Base-by-base conservation (phyloP, 1,140 invertebrate species). In the Centruroides vittatus region DNA sequence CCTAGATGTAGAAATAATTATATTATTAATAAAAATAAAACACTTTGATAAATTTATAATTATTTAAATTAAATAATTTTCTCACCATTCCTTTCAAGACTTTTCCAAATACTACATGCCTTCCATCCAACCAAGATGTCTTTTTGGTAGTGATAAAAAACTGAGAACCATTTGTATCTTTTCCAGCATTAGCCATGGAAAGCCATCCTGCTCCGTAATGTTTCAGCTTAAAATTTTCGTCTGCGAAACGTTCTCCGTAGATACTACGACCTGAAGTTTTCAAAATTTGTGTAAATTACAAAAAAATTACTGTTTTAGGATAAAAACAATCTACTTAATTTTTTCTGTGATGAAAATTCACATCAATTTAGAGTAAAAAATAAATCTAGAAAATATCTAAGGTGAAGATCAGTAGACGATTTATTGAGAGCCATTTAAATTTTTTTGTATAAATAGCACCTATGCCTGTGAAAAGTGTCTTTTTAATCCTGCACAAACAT, bases 161-260 rank as follows among this genome's bases (percentile, higher is more conserved):
- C 72, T 99, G 95, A 35, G 92, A 96, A 35, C 95, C 95, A 78
- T 98, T 99, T 47, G 95, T 97, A 73, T 98, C 90, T 60, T 77
- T 80, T 74, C 86, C 89, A 74, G 84, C 83, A 77, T 98, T 98
- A 1, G 94, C 94, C 95, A 98, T 98, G 50, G 89, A 92, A 8
- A 98, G 73, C 76, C 92, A 72, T 68, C 95, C 94, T 12, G 93
- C 80, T 12, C 83, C 82, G 65, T 83, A 85, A 70, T 97, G 94
- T 69, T 88, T 86, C 10, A 96, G 79, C 58, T 85, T 84, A 71
- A 98, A 89, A 72, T 93, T 93, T 76, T 99, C 96, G 74, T 98
- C 94, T 35, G 81, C 82, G 74, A 98, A 98, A 76, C 93, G 94
- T 65, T 82, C 81, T 23, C 94, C 94, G 69, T 94, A 96, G 74